Evolutionary conservation across 2,113 vertebrate species (phyloP).

Genomic region (Pteruthius melanotis): DNA sequence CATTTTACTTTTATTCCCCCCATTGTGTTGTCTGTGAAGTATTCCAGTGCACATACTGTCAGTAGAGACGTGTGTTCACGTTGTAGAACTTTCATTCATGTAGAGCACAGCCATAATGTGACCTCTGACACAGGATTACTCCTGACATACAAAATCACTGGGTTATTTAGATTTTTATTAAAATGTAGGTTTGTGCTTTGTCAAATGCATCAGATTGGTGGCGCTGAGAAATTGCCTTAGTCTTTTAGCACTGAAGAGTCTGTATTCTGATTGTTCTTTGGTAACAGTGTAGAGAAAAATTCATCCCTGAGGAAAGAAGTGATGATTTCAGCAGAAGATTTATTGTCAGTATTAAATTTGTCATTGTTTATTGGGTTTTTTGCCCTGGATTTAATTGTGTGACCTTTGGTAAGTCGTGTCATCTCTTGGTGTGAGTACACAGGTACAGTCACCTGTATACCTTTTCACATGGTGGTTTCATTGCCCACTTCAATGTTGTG

Average conservation of each 20-base stretch:
- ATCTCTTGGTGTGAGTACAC: neutral
- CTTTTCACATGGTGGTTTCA: neutral
- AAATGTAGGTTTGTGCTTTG: neutral
- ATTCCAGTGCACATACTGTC: slow-evolving; percentile 45
- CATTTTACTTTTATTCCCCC: slow-evolving; percentile 17
- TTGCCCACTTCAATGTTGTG: neutral
- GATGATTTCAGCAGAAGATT: neutral
- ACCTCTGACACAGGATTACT: neutral
- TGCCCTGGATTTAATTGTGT: neutral
- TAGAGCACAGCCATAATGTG: neutral
- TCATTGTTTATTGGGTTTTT: neutral
- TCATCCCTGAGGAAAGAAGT: neutral
- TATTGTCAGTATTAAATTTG: neutral
- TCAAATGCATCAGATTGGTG: neutral
- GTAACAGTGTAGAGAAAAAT: neutral
- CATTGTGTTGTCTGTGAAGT: slow-evolving; percentile 50
- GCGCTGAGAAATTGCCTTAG: neutral
- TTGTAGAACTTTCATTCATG: neutral
- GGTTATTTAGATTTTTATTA: slow-evolving; percentile 11
- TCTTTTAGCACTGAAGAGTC: neutral
- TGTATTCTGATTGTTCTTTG: neutral
- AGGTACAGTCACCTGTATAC: neutral
- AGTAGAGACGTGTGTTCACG: slow-evolving; percentile 36
- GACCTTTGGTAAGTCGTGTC: neutral
- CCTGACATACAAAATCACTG: neutral